Conservation (phyloP, 1,140 invertebrate species). For the Pseudoatta argentina region DNA sequence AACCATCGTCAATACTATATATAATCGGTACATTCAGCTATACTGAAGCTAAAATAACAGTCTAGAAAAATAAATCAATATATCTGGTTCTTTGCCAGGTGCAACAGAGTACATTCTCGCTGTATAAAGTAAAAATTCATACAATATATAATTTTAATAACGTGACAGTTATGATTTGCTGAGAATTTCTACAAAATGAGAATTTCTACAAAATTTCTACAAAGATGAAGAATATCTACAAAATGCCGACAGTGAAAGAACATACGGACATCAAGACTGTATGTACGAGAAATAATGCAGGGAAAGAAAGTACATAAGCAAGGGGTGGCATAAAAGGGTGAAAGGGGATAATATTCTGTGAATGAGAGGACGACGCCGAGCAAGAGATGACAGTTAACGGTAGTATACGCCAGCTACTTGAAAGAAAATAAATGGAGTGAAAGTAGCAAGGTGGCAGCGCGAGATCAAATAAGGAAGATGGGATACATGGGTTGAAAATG, state of each 20-base stretch:
- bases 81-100: not conserved
- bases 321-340: not conserved
- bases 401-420: conserved; percentile 21
- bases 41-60: not conserved
- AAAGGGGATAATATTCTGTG: conserved; percentile 5
- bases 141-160: not conserved
- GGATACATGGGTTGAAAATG: conserved; percentile 21
- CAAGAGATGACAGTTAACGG: conserved; percentile 24
- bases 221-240: conserved; percentile 27
- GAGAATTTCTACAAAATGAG: too few relatives aligned
- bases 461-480: conserved; percentile 46
- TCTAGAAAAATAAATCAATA: not conserved
- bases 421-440: conserved; percentile 48
- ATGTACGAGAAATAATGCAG: conserved; percentile 26
- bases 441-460: conserved; percentile 32
- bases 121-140: not conserved
- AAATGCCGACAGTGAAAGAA: conserved; percentile 38
- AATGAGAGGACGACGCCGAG: too few relatives aligned
- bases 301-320: not conserved
- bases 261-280: conserved; percentile 6
- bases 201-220: too few relatives aligned
- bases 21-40: too few relatives aligned
- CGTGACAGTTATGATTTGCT: not conserved
- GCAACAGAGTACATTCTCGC: not conserved
- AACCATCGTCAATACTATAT: not conserved